Conservation (phyloP, 2,797 vertebrate species). For the Fundulus diaphanus region DNA sequence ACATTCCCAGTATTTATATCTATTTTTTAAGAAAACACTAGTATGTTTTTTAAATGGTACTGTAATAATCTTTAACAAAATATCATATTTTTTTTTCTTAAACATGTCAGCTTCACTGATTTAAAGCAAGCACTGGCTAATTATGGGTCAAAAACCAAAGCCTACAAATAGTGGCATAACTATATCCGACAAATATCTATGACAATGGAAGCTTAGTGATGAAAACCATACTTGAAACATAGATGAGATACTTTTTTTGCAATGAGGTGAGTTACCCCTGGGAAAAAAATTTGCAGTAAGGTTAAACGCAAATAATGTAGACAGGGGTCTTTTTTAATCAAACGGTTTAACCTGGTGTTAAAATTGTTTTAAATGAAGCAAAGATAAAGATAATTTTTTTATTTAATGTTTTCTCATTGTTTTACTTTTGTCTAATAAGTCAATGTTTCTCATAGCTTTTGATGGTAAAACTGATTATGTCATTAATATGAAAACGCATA, state of each 20-base stretch:
- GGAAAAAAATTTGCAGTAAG: too few relatives aligned
- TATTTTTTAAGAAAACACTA: not conserved
- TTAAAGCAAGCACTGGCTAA: not conserved
- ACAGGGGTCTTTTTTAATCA: not conserved
- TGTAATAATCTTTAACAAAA: not conserved
- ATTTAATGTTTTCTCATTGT: not conserved
- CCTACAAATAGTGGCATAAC: not conserved
- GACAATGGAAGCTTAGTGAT: not conserved
- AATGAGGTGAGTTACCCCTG: not conserved
- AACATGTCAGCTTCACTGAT: not conserved
- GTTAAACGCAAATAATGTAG: not conserved
- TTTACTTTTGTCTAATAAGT: not conserved
- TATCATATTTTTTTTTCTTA: not conserved
- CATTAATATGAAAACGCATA: too few relatives aligned
- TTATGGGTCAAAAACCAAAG: not conserved
- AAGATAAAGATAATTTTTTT: not conserved
- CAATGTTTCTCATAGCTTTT: not conserved
- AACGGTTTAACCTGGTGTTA: not conserved
- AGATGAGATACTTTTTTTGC: not conserved
- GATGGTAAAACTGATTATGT: not conserved
- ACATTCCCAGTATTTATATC: not conserved
- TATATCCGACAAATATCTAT: not conserved
- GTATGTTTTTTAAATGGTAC: not conserved
- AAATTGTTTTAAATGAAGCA: not conserved
- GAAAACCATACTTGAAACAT: too few relatives aligned